Conservation (phyloP, 2,113 vertebrate species). For the Bos taurus region DNA sequence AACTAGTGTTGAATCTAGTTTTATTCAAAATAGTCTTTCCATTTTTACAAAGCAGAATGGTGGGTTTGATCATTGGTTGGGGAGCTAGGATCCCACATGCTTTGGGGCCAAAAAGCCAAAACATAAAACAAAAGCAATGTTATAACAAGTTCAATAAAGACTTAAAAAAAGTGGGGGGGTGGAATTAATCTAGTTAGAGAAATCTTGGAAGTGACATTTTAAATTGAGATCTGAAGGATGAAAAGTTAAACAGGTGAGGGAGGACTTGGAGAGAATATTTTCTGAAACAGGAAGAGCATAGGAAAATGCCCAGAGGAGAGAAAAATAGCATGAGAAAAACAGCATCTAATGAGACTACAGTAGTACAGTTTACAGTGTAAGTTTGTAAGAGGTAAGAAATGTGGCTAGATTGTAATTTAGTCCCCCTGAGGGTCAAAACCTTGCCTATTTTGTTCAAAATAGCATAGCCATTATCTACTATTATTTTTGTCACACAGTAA, state of each 20-base stretch:
- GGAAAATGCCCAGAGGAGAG: not conserved
- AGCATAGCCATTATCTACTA: not conserved
- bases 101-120: not conserved
- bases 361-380: slow-evolving; percentile 20
- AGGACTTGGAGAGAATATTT: not conserved
- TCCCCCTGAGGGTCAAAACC: not conserved
- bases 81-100: not conserved
- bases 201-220: slow-evolving; percentile 6
- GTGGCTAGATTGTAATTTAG: slow-evolving; percentile 13
- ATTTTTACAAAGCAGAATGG: slow-evolving; percentile 30
- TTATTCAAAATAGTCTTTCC: slow-evolving; percentile 35
- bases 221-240: not conserved
- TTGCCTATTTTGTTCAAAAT: slow-evolving; percentile 38
- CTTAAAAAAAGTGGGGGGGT: not conserved
- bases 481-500: slow-evolving; percentile 7
- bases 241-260: not conserved
- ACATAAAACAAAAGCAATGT: not conserved
- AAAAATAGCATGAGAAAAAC: not conserved
- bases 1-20: slow-evolving; percentile 8
- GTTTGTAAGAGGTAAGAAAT: not conserved
- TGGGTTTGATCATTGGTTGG: not conserved
- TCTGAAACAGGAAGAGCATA: not conserved
- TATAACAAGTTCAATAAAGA: not conserved
- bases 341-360: not conserved
- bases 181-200: not conserved